phyloP scores from a whole-genome alignment of 2,888 invertebrate genomes.

The Eurytoma californica region DNA sequence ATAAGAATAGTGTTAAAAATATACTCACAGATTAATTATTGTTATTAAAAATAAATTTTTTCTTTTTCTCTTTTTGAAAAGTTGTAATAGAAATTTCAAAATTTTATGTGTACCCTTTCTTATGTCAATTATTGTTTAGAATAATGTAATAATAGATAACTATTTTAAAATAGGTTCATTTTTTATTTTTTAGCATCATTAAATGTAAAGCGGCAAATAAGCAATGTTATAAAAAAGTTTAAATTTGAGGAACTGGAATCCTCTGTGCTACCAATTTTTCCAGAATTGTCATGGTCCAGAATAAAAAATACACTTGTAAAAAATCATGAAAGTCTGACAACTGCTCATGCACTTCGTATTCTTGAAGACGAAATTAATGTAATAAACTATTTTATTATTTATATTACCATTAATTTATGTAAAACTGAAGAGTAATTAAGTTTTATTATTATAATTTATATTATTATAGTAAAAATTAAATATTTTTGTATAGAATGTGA shows the following conservation, averaged over 20 bases:
- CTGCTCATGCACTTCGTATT: constrained; percentile 57
- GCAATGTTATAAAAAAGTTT: constrained; percentile 57
- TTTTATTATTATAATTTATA: not conserved
- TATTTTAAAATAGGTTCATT: too few relatives aligned
- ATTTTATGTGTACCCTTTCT: too few relatives aligned
- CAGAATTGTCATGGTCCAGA: constrained; percentile 65
- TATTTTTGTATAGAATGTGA: constrained; percentile 59
- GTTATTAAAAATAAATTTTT: too few relatives aligned
- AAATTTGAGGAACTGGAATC: constrained; percentile 68
- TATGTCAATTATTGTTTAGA: too few relatives aligned
- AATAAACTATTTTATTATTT: constrained; percentile 49
- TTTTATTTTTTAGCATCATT: constrained; percentile 19
- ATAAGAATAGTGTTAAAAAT: too few relatives aligned
- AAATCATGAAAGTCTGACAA: constrained; percentile 62
- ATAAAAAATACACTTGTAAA: constrained; percentile 63
- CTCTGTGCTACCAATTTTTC: constrained; percentile 65
- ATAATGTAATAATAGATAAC: too few relatives aligned
- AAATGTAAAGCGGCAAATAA: constrained; percentile 29
- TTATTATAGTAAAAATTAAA: not conserved
- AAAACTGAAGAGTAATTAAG: too few relatives aligned
- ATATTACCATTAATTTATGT: not conserved
- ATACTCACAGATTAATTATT: too few relatives aligned
- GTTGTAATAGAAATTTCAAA: too few relatives aligned
- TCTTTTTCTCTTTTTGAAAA: too few relatives aligned
- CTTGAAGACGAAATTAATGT: constrained; percentile 63